Percentiles rank a stretch among this genome's conserved stretches.
phyloP scores from a whole-genome alignment of 2,113 vertebrate species.

The Euleptes europaea region DNA sequence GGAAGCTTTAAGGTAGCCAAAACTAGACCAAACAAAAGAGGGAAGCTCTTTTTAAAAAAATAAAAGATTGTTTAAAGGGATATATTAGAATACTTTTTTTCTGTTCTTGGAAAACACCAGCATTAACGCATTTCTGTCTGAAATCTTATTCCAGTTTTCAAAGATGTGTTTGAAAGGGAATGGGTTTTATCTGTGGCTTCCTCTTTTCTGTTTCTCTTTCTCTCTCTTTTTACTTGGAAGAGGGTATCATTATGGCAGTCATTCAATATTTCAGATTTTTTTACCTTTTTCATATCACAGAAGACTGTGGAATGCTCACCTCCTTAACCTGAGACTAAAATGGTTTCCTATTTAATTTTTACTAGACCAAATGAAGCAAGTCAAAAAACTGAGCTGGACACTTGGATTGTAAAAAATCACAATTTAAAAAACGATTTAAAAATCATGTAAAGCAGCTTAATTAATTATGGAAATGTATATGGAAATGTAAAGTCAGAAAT shows the following conservation, averaged over 20 bases:
- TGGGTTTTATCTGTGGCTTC: conserved; percentile 62
- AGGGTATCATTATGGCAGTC: conserved; percentile 47
- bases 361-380: neutral
- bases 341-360: neutral
- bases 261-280: conserved; percentile 30
- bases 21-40: conserved; percentile 73
- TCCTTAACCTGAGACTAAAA: conserved; percentile 10
- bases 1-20: conserved; percentile 75
- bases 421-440: too few species aligned
- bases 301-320: accelerated
- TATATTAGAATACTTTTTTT: conserved; percentile 59
- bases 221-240: conserved; percentile 50
- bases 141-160: conserved; percentile 73
- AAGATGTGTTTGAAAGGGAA: conserved; percentile 66
- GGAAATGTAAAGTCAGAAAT: too few species aligned
- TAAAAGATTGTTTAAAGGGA: conserved; percentile 61
- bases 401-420: neutral
- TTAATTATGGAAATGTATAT: too few species aligned
- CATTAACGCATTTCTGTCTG: conserved; percentile 62
- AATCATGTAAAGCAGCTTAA: neutral
- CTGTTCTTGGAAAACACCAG: conserved; percentile 65
- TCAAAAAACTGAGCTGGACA: conserved; percentile 1
- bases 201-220: conserved; percentile 33
- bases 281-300: conserved; percentile 9
- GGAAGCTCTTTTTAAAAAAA: conserved; percentile 33